These are phyloP conservation scores for Neocrepidodera transversa DNA, from an alignment of 2,888 invertebrate genomes.

Conservation along the genomic window DNA sequence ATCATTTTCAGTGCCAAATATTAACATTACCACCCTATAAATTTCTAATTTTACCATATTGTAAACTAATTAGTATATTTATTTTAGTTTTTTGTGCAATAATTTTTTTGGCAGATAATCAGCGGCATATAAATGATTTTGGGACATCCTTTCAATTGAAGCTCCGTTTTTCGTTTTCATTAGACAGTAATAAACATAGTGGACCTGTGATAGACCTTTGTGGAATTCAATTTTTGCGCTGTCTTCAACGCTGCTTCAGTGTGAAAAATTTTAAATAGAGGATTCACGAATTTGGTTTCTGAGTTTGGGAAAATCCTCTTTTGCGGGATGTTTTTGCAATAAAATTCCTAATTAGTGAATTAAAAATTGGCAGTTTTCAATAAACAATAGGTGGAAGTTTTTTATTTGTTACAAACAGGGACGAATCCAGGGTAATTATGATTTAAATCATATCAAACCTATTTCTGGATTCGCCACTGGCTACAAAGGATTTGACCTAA, in stretches of 20 bases:
- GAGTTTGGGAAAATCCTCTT: background rate
- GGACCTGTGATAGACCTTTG: slow-evolving; percentile 43
- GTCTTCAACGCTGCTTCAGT: slow-evolving; percentile 17
- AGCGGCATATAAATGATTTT: no score
- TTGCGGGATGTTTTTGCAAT: slow-evolving; percentile 50
- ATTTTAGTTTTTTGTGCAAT: background rate
- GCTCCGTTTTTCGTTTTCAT: slow-evolving; percentile 15
- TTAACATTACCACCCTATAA: background rate
- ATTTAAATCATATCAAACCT: background rate
- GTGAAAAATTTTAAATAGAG: background rate
- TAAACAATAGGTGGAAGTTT: slow-evolving; percentile 18
- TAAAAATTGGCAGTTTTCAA: slow-evolving; percentile 23
- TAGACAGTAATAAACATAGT: slow-evolving; percentile 28
- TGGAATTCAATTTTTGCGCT: slow-evolving; percentile 25
- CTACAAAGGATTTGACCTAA: slow-evolving; percentile 33
- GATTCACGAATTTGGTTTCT: background rate
- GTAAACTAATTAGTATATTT: background rate
- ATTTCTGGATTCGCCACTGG: background rate
- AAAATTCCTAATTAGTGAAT: slow-evolving; percentile 32
- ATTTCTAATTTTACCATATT: background rate
- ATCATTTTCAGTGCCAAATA: background rate
- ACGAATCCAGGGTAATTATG: no score
- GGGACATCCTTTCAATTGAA: slow-evolving; percentile 7
- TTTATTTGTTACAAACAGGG: no score
- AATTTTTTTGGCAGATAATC: no score